Evolutionary conservation across 2,797 vertebrate genomes (phyloP).

Genomic region (Hemitrygon akajei): DNA sequence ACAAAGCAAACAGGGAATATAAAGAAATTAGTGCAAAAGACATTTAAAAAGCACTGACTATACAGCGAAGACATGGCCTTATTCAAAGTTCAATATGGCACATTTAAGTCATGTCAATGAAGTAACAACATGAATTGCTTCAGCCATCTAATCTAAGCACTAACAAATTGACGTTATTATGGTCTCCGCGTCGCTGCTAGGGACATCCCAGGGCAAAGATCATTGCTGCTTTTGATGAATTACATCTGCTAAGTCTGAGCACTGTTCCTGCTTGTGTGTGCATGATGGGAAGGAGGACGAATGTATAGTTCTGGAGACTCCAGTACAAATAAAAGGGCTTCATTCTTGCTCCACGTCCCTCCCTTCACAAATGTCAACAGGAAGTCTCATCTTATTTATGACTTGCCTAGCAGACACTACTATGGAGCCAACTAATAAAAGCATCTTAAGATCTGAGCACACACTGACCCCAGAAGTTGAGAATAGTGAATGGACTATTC

Average conservation of each 20-base stretch:
- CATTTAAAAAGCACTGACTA: background rate
- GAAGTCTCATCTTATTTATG: slow-evolving; percentile 49
- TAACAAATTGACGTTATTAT: slow-evolving; percentile 12
- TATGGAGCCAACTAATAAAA: slow-evolving; percentile 44
- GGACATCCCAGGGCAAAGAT: slow-evolving; percentile 32
- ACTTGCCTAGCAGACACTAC: slow-evolving; percentile 36
- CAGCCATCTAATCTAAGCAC: background rate
- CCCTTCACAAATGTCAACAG: slow-evolving; percentile 40
- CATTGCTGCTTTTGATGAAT: background rate
- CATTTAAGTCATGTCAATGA: background rate
- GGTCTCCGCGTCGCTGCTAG: background rate
- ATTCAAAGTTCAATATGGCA: background rate
- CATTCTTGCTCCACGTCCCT: background rate
- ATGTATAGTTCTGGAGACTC: background rate
- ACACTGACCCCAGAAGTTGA: background rate
- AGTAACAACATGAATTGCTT: slow-evolving; percentile 5
- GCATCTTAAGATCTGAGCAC: background rate
- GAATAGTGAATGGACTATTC: slow-evolving; percentile 6
- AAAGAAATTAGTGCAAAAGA: background rate
- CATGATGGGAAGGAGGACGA: background rate
- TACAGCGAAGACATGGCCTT: background rate
- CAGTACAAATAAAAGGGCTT: slow-evolving; percentile 14
- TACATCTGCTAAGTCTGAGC: slow-evolving; percentile 3
- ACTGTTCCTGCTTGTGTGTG: slow-evolving; percentile 12
- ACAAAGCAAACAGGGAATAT: background rate